phyloP scores from a whole-genome alignment of 1,140 invertebrate genomes.

The Ctenoplectra terminalis region DNA sequence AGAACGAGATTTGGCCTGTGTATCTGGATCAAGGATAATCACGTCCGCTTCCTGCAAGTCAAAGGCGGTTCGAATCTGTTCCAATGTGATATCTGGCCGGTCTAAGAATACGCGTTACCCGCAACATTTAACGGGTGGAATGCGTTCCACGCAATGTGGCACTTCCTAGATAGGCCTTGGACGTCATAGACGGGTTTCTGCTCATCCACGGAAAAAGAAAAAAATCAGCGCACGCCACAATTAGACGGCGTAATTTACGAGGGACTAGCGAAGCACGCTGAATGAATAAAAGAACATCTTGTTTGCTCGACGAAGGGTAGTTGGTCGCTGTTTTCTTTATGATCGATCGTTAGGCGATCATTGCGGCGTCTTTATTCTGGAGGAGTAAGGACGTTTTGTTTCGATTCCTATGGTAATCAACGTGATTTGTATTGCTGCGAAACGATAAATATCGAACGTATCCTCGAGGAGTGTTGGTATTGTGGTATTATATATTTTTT shows the following conservation, averaged over 20 bases:
- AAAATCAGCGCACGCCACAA: constrained; percentile 17
- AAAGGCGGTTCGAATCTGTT: constrained; percentile 19
- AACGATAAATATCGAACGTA: too few relatives aligned
- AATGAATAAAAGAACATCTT: constrained; percentile 20
- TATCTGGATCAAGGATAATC: constrained; percentile 38
- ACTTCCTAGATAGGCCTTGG: constrained; percentile 56
- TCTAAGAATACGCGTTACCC: constrained; percentile 64
- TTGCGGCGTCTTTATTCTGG: background rate
- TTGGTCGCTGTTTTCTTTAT: background rate
- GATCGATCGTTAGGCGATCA: constrained; percentile 3
- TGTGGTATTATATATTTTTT: too few relatives aligned
- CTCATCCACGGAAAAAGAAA: background rate
- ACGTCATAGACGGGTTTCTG: constrained; percentile 3
- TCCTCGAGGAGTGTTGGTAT: too few relatives aligned
- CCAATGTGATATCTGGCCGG: constrained; percentile 47
- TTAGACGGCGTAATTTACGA: constrained; percentile 32
- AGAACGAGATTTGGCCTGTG: background rate
- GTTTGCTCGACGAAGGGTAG: background rate
- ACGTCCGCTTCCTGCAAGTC: constrained; percentile 4
- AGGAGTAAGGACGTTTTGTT: background rate
- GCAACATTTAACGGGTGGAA: constrained; percentile 59
- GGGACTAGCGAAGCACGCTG: background rate
- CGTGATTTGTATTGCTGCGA: background rate
- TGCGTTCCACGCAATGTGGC: constrained; percentile 51
- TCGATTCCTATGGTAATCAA: background rate